phyloP scores from a whole-genome alignment of 2,888 invertebrate species.

The Lochmaea crataegi region DNA sequence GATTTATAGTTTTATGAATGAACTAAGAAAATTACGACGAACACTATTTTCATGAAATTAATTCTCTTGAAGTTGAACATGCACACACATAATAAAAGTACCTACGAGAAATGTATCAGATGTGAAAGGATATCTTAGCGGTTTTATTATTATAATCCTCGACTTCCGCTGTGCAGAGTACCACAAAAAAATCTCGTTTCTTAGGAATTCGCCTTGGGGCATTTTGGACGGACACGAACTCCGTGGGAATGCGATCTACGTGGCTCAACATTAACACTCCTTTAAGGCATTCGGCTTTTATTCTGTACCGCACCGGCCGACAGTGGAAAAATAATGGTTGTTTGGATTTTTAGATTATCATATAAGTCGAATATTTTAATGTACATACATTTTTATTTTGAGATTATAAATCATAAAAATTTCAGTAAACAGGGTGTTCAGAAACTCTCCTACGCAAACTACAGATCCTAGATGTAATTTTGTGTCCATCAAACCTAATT shows the following conservation, averaged over 20 bases:
- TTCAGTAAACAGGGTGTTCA: no score
- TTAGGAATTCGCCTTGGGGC: slow-evolving; percentile 46
- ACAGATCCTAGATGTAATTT: no score
- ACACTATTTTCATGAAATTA: slow-evolving; percentile 17
- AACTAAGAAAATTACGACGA: slow-evolving; percentile 24
- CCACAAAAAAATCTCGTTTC: slow-evolving; percentile 42
- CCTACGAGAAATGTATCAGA: no score
- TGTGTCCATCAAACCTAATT: no score
- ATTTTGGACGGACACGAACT: slow-evolving; percentile 45
- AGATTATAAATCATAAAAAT: no score
- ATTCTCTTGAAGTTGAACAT: slow-evolving; percentile 1
- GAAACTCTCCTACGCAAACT: no score
- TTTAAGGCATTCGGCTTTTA: slow-evolving; percentile 39
- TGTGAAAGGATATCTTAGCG: slow-evolving; percentile 25
- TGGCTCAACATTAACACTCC: slow-evolving; percentile 38
- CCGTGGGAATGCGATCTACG: slow-evolving; percentile 42
- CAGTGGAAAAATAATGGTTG: slow-evolving; percentile 25
- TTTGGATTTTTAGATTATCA: neutral
- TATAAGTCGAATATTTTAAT: slow-evolving; percentile 3
- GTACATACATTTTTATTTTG: no score
- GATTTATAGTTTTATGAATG: slow-evolving; percentile 33
- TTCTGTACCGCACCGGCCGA: slow-evolving; percentile 31
- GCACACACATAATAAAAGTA: neutral
- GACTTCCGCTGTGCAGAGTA: slow-evolving; percentile 45
- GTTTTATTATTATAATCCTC: slow-evolving; percentile 45